Percentiles rank a stretch among this genome's conserved stretches.
These are phyloP conservation scores for Furcifer pardalis DNA, from an alignment of 2,797 vertebrate species.

Conservation along the genomic window DNA sequence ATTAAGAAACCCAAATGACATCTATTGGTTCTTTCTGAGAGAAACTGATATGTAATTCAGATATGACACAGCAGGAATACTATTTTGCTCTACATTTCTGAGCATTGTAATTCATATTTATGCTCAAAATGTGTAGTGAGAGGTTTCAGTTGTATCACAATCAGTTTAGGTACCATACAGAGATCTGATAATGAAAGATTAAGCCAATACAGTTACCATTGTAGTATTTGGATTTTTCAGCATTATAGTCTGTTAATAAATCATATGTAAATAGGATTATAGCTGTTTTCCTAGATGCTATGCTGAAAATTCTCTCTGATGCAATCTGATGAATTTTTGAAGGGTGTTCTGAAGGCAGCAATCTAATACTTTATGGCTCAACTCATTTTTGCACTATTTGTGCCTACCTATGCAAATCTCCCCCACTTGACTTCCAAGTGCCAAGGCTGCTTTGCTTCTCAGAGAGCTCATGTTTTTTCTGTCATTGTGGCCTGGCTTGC, in stretches of 20 bases:
- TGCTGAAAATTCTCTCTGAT: neutral
- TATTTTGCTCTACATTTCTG: constrained; percentile 1
- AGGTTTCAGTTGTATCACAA: neutral
- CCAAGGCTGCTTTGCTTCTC: neutral
- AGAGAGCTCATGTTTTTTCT: neutral
- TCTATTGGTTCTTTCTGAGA: neutral
- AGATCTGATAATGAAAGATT: neutral
- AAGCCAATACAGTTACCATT: neutral
- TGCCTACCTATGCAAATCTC: neutral
- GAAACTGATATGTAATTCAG: neutral
- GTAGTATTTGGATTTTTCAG: neutral
- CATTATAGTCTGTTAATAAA: neutral
- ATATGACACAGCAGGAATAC: neutral
- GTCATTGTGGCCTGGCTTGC: neutral
- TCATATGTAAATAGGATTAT: neutral
- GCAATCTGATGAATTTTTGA: neutral
- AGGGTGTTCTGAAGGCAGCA: neutral
- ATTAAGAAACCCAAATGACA: neutral
- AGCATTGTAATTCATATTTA: neutral
- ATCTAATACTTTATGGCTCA: neutral
- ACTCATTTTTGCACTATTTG: neutral
- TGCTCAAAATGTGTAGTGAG: neutral
- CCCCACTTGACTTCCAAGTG: no score
- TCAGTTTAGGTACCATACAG: neutral
- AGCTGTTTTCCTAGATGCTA: neutral